Conservation (phyloP, 2,888 invertebrate species). For the Liodrosophila aerea region DNA sequence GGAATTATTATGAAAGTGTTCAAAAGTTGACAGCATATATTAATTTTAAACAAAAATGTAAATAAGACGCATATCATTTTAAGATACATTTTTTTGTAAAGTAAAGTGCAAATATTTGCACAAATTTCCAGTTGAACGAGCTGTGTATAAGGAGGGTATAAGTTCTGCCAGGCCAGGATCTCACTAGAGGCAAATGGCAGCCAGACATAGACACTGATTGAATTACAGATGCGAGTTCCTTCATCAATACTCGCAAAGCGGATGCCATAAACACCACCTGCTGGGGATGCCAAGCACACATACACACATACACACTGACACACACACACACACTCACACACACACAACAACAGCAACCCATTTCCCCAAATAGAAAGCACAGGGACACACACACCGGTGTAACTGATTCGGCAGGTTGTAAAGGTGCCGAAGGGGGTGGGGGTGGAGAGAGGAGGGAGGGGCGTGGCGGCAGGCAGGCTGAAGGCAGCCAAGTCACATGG, state of each 20-base stretch:
- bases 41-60: conserved; percentile 17
- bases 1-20: no score
- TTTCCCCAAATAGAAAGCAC: conserved; percentile 44
- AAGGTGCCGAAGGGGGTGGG: conserved; percentile 1
- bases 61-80: conserved; percentile 62
- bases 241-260: conserved; percentile 79
- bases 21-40: not conserved
- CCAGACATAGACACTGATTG: conserved; percentile 78
- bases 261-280: conserved; percentile 80
- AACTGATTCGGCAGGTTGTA: conserved; percentile 1
- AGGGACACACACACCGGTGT: conserved; percentile 33
- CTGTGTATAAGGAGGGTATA: conserved; percentile 14
- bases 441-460: conserved; percentile 16
- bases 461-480: conserved; percentile 15
- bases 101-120: conserved; percentile 35
- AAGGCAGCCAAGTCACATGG: conserved; percentile 41
- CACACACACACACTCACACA: conserved; percentile 20
- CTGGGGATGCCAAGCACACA: conserved; percentile 42
- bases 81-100: conserved; percentile 60
- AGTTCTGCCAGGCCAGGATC: conserved; percentile 13
- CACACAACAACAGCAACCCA: conserved; percentile 41
- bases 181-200: conserved; percentile 54
- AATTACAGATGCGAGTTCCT: conserved; percentile 79
- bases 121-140: conserved; percentile 69
- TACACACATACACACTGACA: conserved; percentile 19